Evolutionary conservation across 2,113 vertebrate genomes (phyloP), one percentile per base, ranked within the genome.

Genomic region (Pedetes capensis): DNA sequence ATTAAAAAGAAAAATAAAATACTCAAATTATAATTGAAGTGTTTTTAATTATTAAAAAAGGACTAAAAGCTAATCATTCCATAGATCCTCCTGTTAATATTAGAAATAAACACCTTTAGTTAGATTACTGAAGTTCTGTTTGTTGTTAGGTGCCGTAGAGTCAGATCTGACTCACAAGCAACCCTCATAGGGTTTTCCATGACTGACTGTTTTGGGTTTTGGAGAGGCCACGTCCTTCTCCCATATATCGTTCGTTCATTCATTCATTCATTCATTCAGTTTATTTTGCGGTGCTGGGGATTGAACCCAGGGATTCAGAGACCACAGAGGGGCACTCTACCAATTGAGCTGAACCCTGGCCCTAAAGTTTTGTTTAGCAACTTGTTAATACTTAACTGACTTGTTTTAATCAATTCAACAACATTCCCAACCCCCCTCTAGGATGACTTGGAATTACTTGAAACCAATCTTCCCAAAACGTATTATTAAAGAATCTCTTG

Each of bases 401-500:
- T 94, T 27, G 76, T 17, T 97, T 94, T 94, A 87, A 82, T 57
- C 39, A 80, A 82, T 75, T 93, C 82, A 87, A 91, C 61, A 88
- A 57, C 32, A 80, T 87, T 91, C 27, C 69, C 63, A 95, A 37
- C 17, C n/a, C 42, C 23, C 20, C 51, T 75, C 79, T 59, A 72
- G 44, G 39, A 94, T 81, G 71, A 91, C 51, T 85, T 91, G 78
- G 79, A 96, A 90, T 96, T 76, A 94, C 53, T 53, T 88, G 57
- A 86, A 88, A 94, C 27, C 63, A 94, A 89, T 14, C 53, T 86
- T 91, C 39, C 89, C 89, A 90, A 97, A 96, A 95, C 63, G 53
- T 89, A 93, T 55, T 96, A 95, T 79, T 91, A 97, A 97, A 97
- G 69, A 96, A 92, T 95, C 78, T 95, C 59, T 61, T 87, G 93